phyloP scores from a whole-genome alignment of 2,113 vertebrate species.

The Chaenocephalus aceratus region DNA sequence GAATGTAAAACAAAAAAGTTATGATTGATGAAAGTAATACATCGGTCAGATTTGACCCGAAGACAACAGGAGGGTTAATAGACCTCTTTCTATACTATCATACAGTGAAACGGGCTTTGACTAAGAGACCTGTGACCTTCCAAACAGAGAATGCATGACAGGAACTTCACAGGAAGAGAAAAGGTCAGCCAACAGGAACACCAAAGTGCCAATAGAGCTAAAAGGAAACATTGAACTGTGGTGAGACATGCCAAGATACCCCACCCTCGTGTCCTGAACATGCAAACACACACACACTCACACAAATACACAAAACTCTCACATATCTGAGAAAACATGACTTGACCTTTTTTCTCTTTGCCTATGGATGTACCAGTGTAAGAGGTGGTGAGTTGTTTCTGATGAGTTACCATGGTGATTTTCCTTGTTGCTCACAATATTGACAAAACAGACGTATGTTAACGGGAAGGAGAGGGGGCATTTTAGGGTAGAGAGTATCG shows the following conservation, averaged over 20 bases:
- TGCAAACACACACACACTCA: constrained; percentile 7
- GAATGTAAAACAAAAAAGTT: too few relatives aligned
- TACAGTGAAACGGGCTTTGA: neutral
- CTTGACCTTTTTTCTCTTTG: constrained; percentile 50
- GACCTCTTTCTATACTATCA: constrained; percentile 4
- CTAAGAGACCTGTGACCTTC: constrained; percentile 61
- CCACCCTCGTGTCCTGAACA: constrained; percentile 47
- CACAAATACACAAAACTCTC: constrained; percentile 24
- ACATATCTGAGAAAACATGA: constrained; percentile 62
- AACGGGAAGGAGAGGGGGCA: constrained; percentile 55
- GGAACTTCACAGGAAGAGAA: constrained; percentile 72
- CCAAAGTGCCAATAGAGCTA: constrained; percentile 57
- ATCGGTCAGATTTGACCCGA: too few relatives aligned
- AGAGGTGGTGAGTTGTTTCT: constrained; percentile 41
- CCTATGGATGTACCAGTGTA: constrained; percentile 25
- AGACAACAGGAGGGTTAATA: neutral
- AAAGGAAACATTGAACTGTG: constrained; percentile 71
- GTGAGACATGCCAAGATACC: constrained; percentile 75
- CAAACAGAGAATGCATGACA: constrained; percentile 51
- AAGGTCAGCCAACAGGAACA: constrained; percentile 77
- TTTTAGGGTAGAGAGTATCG: constrained; percentile 19
- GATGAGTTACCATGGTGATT: constrained; percentile 67
- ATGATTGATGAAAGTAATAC: too few relatives aligned
- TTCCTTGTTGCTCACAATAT: constrained; percentile 61
- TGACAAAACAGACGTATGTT: constrained; percentile 68